Evolutionary conservation across 2,113 vertebrate genomes (phyloP).

Genomic region (Grus americana): DNA sequence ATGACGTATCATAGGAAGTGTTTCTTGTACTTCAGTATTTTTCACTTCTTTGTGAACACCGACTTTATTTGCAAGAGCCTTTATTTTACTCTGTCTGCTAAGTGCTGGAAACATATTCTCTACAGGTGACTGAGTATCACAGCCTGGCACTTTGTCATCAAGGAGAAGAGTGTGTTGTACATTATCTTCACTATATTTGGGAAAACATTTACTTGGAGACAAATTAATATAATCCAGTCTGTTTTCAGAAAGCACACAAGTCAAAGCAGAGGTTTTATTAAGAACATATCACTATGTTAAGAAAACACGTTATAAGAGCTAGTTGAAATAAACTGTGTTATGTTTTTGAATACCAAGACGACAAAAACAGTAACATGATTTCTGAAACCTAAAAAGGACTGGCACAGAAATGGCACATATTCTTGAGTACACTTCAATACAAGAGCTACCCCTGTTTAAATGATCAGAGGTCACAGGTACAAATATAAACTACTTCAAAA

Average conservation of each 20-base stretch:
- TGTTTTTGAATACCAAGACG: background rate
- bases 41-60: background rate
- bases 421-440: background rate
- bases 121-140: background rate
- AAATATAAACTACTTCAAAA: background rate
- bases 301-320: background rate
- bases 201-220: conserved; percentile 66
- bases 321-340: background rate
- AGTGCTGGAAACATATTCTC: background rate
- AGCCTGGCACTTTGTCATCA: background rate
- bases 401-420: background rate
- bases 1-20: background rate
- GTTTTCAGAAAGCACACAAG: background rate
- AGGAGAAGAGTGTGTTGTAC: background rate
- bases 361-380: background rate
- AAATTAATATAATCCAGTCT: background rate
- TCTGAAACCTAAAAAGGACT: background rate
- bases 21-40: background rate
- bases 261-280: background rate
- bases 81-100: background rate
- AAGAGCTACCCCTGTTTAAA: background rate
- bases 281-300: background rate
- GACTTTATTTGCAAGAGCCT: background rate
- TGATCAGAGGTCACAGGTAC: background rate
- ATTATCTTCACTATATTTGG: conserved; percentile 13